Evolutionary conservation across 2,797 vertebrate species (phyloP), one percentile per base, ranked within the genome.

Genomic region (Kryptolebias ocellatus): DNA sequence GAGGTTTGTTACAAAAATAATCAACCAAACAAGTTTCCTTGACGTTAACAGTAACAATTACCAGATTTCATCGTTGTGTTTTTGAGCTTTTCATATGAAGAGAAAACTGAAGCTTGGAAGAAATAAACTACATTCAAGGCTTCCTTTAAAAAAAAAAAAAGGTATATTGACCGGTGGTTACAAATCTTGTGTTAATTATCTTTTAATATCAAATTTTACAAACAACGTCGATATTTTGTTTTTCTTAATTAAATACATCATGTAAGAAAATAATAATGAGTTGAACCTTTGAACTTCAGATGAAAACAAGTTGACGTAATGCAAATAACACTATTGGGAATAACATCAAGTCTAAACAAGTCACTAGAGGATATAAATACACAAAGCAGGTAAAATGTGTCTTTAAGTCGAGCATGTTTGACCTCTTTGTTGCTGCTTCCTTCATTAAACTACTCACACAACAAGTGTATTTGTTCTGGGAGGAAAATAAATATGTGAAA

Each of bases 121-220:
- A 1, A 27, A 67, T 72, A 68, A 15, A 50, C 51, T 67, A 60
- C 46, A 57, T 11, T 60, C 4, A 39, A 62, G 7, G 28, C 28
- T 58, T 74, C 7, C 8, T 77, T 72, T 45, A 37, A 67, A 56
- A 72, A 70, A 37, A 67, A 56, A 72, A 70, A 67, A 58, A 72
- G 65, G 1, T 55, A 39, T 52, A 53, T 55, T 70, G 17, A 31
- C 16, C 56, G 45, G 50, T 52, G 44, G 51, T 72, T 73, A 63
- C 45, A 76, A 57, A 31, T 2, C 1, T 1, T 0, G 12, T 44
- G 39, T 0, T 49, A 24, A 2, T 56, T 47, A 55, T 73, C 72
- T 37, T 73, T 76, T 58, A 11, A 51, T 44, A 56, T 42, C 2
- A 51, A 52, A 9, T 47, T 62, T 69, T 57, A 67, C 61, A 63